A percentile compares a stretch with the other conserved stretches of the same genome.
Evolutionary conservation across 2,797 vertebrate species (phyloP).

Genomic region (Peromyscus aztecus): DNA sequence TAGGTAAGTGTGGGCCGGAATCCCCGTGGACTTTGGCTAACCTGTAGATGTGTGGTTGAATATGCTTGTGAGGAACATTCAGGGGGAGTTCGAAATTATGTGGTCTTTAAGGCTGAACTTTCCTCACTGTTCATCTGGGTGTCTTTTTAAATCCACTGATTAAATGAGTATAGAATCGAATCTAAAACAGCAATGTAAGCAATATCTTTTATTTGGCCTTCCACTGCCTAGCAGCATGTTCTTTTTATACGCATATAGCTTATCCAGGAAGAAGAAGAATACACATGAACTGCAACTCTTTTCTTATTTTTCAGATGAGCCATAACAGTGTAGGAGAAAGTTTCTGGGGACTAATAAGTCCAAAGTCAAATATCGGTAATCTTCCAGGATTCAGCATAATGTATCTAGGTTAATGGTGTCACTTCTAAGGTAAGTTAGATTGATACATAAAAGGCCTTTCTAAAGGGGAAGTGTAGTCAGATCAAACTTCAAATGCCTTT

Average conservation of each 20-base stretch:
- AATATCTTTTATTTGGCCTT: background rate
- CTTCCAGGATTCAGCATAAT: background rate
- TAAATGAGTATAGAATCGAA: background rate
- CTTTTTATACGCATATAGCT: background rate
- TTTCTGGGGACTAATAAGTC: background rate
- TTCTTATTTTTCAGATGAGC: slow-evolving; percentile 12
- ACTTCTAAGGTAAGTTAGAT: background rate
- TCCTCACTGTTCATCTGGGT: background rate
- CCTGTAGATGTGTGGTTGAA: background rate
- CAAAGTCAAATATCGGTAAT: background rate
- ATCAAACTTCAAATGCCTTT: slow-evolving; percentile 7
- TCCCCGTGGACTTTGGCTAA: slow-evolving; percentile 10
- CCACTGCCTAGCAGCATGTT: background rate
- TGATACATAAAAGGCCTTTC: slow-evolving; percentile 4
- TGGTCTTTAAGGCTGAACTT: background rate
- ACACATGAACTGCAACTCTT: background rate
- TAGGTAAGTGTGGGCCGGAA: background rate
- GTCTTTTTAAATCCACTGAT: slow-evolving; percentile 9
- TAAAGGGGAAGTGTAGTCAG: background rate
- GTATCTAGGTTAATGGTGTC: background rate
- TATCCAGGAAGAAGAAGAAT: background rate
- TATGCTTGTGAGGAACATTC: background rate
- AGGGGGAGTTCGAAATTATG: background rate
- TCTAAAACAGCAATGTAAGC: background rate
- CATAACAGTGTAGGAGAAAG: background rate